Conservation (phyloP, 2,797 vertebrate genomes). For the Darevskia nairensis region DNA sequence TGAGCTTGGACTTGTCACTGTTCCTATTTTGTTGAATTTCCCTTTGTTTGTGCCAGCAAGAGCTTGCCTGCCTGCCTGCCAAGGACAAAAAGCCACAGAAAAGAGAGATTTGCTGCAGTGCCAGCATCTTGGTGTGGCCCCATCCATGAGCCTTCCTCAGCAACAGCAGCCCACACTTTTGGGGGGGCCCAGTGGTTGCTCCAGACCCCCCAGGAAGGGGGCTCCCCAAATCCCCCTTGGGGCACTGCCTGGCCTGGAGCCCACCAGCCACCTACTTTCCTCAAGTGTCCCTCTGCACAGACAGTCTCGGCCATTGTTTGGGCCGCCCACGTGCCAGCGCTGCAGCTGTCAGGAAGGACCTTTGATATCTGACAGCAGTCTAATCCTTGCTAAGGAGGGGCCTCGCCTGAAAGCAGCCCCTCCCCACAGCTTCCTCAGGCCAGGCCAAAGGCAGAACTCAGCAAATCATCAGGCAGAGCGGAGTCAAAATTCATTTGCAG, state of each 20-base stretch:
- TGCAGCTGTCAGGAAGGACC: background rate
- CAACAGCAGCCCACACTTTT: background rate
- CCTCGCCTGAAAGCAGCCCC: background rate
- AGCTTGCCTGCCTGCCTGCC: background rate
- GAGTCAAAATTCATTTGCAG: background rate
- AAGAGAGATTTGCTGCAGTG: background rate
- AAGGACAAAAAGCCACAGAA: background rate
- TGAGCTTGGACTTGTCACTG: background rate
- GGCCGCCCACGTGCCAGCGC: background rate
- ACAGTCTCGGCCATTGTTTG: background rate
- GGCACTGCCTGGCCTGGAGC: background rate
- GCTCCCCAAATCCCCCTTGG: no score
- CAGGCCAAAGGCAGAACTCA: background rate
- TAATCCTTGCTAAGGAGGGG: accelerated
- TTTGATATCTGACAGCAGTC: accelerated
- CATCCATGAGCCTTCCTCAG: background rate
- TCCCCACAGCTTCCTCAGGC: background rate
- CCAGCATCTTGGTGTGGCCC: background rate
- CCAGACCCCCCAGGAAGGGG: no score
- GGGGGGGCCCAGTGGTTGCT: background rate
- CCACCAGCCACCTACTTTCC: no score
- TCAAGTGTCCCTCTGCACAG: background rate
- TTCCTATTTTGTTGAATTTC: background rate
- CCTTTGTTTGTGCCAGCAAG: background rate
- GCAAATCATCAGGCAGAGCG: no score